Evolutionary conservation across 1,140 invertebrate genomes (phyloP).

Genomic region (Drosophila insularis): DNA sequence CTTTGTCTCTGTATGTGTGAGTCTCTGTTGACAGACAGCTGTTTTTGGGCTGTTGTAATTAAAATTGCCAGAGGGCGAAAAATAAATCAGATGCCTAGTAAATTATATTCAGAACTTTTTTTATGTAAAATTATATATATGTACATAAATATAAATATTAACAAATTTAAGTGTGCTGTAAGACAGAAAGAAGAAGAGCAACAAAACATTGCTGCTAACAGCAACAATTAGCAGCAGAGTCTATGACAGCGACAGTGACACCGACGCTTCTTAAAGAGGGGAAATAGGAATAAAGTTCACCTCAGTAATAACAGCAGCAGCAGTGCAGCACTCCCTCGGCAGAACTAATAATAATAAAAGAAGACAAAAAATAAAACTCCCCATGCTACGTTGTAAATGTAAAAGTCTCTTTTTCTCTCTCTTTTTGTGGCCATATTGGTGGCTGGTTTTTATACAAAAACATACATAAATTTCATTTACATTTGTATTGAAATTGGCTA

Average conservation of each 20-base stretch:
- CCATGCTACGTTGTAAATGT: constrained; percentile 61
- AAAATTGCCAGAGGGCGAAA: constrained; percentile 40
- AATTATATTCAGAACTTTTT: not conserved
- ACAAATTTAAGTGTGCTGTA: constrained; percentile 30
- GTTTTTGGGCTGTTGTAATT: constrained; percentile 66
- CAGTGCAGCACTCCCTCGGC: not conserved
- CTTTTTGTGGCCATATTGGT: constrained; percentile 34
- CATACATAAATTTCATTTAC: not conserved
- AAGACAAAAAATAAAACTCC: constrained; percentile 39
- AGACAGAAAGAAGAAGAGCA: constrained; percentile 1
- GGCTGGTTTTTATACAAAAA: constrained; percentile 6
- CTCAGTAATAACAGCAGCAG: not conserved
- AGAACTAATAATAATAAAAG: constrained; percentile 6
- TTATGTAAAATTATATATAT: not conserved
- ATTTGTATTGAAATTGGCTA: not conserved
- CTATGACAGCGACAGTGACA: not conserved
- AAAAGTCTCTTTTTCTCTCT: constrained; percentile 30
- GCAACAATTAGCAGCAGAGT: constrained; percentile 20
- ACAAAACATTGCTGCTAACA: constrained; percentile 17
- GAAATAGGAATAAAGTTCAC: not conserved
- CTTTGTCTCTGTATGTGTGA: constrained; percentile 13
- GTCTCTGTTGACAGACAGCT: constrained; percentile 59
- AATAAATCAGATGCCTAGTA: constrained; percentile 22
- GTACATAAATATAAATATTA: not conserved
- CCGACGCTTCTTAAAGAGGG: constrained; percentile 5